A percentile compares a stretch with the other conserved stretches of the same genome.
These are phyloP conservation scores for Trichomalopsis sarcophagae DNA, from an alignment of 1,140 invertebrate genomes.

Conservation along the genomic window DNA sequence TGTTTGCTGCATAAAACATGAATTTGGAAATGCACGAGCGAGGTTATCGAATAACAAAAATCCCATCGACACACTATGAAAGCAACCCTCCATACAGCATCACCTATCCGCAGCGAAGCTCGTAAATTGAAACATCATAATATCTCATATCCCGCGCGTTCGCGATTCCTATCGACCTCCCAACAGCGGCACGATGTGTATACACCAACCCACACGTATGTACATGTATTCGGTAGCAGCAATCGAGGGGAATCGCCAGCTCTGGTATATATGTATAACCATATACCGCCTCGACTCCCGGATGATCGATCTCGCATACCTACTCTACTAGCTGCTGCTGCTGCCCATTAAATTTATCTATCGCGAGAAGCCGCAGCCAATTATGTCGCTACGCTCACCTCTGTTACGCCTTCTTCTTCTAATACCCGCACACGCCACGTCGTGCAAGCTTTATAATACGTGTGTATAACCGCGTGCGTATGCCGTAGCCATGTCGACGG, in stretches of 20 bases:
- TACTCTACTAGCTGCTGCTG: background rate
- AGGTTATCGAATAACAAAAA: background rate
- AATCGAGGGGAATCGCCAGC: background rate
- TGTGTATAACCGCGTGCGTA: background rate
- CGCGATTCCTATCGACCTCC: background rate
- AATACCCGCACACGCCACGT: no score
- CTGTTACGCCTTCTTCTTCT: background rate
- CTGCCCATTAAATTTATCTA: background rate
- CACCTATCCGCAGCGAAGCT: background rate
- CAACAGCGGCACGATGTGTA: background rate
- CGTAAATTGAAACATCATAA: background rate
- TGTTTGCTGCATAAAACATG: no score
- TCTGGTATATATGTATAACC: background rate
- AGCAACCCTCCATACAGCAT: no score
- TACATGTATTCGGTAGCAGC: background rate
- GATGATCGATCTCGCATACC: background rate
- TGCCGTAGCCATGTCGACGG: background rate
- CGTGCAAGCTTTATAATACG: no score
- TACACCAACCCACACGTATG: background rate
- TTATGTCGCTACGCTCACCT: background rate
- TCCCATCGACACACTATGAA: background rate
- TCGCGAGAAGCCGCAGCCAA: background rate
- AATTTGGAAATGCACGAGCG: no score
- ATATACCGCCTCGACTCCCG: background rate
- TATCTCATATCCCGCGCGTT: background rate